Conservation (phyloP, 2,113 vertebrate species). For the Nannospalax galili region DNA sequence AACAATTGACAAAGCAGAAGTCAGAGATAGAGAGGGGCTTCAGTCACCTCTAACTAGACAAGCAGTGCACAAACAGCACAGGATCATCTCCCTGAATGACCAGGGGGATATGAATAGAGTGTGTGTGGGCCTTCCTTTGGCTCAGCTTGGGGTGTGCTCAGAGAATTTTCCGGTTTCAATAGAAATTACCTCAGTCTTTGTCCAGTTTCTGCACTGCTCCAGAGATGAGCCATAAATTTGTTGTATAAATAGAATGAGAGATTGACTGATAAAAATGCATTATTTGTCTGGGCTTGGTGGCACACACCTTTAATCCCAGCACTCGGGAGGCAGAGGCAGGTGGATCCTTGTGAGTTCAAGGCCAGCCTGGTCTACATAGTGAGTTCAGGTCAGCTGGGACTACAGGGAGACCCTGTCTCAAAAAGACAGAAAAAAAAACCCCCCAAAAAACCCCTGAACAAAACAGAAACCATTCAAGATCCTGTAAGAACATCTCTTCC, state of each 20-base stretch:
- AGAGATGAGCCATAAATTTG: neutral
- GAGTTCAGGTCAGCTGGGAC: too few relatives aligned
- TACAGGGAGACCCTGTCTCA: too few relatives aligned
- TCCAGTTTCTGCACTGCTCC: too few relatives aligned
- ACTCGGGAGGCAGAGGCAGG: too few relatives aligned
- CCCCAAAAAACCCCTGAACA: neutral
- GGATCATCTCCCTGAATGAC: neutral
- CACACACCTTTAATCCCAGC: too few relatives aligned
- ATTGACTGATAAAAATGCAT: neutral
- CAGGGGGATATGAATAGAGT: neutral
- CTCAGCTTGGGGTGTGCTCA: neutral
- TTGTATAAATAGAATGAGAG: neutral
- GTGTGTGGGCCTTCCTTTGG: neutral
- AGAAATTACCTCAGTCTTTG: neutral
- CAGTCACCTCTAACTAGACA: neutral
- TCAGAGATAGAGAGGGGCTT: neutral
- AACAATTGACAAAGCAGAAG: neutral
- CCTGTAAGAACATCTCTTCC: neutral
- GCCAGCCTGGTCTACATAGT: too few relatives aligned
- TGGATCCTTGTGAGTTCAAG: too few relatives aligned
- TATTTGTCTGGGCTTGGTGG: too few relatives aligned
- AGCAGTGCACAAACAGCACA: neutral
- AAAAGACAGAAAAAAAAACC: neutral
- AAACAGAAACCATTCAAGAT: neutral
- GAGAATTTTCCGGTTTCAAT: neutral